Evolutionary conservation across 2,888 invertebrate species (phyloP), one percentile per base, ranked within the genome.

Genomic region (Tipula helvola): DNA sequence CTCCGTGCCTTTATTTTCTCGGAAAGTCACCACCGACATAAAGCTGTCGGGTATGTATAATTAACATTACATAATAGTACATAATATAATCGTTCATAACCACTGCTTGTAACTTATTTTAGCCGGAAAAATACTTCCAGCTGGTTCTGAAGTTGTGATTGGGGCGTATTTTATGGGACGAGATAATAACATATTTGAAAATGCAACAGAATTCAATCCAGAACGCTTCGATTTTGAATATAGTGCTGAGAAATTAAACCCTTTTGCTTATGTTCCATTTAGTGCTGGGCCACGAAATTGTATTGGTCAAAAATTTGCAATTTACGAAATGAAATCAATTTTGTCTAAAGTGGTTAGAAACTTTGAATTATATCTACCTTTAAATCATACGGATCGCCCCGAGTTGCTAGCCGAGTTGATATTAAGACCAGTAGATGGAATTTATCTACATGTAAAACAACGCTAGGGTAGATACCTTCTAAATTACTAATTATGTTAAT

Each of bases 1-100:
- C 0, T 94, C 94, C 85, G 94, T 95, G 12, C 94, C 94, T 44
- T 92, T 94, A 8, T 92, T 95, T 85, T 71, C 71, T 4, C 93
- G 93, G 5, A 92, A 95, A 86, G 89, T 88, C 8, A 88, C 95
- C n/a, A 91, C 91, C 0, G 93, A 93, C 88, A 92, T 93, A 87
- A 90, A 94, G 16, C 89, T 90, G 86, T 89, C 95, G 88, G 93
- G 94, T 94, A 90, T 90, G 92, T 89, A 10, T 8, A 47, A 39
- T 8, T 10, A 42, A 85, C 10, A 16, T 28, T 28, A 28, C 28
- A 28, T 28, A 28, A 28, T 28, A 28, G 28, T 28, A 28, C 28
- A 44, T 44, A 18, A 44, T 44, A 42, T 18, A 18, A 1, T 13
- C 16, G 1, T 44, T 18, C 7, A 3, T 39, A 39, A 7, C 16